Evolutionary conservation across 37 sponge, comb jelly and placozoan genomes (phyloP).

Genomic region (Petrosia ficiformis): DNA sequence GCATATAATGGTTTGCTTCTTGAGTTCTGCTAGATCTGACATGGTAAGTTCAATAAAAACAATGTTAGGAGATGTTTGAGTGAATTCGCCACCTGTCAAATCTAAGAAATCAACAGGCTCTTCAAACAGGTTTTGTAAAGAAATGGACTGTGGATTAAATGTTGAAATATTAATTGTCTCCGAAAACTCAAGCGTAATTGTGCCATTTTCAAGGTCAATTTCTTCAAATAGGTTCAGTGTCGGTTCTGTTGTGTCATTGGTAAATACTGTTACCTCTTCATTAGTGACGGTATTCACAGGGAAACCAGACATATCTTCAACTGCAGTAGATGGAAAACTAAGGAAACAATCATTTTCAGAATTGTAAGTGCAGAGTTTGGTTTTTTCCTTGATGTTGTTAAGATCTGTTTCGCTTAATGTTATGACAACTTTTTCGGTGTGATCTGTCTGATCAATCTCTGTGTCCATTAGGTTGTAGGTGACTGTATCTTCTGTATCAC

Average conservation of each 20-base stretch:
- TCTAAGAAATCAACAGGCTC: slow-evolving; percentile 38
- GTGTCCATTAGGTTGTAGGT: slow-evolving; percentile 39
- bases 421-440: slow-evolving; percentile 35
- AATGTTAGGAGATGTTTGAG: slow-evolving; percentile 39
- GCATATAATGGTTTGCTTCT: slow-evolving; percentile 58
- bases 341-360: slow-evolving; percentile 54
- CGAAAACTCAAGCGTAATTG: slow-evolving; percentile 61
- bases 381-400: slow-evolving; percentile 61
- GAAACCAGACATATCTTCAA: slow-evolving; percentile 60
- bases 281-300: slow-evolving; percentile 28
- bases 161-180: slow-evolving; percentile 67
- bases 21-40: slow-evolving; percentile 65
- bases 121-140: slow-evolving; percentile 79
- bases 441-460: slow-evolving; percentile 10
- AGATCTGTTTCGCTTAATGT: slow-evolving; percentile 61
- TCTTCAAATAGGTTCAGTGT: slow-evolving; percentile 49
- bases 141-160: slow-evolving; percentile 49
- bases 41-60: slow-evolving; percentile 56
- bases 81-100: slow-evolving; percentile 63
- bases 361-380: slow-evolving; percentile 46
- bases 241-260: slow-evolving; percentile 75
- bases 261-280: slow-evolving; percentile 23
- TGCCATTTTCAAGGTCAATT: slow-evolving; percentile 77
- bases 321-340: slow-evolving; percentile 41
- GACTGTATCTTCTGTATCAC: not conserved